These are phyloP conservation scores for Eristalinus sepulchralis DNA, from an alignment of 2,888 invertebrate genomes.

Conservation along the genomic window DNA sequence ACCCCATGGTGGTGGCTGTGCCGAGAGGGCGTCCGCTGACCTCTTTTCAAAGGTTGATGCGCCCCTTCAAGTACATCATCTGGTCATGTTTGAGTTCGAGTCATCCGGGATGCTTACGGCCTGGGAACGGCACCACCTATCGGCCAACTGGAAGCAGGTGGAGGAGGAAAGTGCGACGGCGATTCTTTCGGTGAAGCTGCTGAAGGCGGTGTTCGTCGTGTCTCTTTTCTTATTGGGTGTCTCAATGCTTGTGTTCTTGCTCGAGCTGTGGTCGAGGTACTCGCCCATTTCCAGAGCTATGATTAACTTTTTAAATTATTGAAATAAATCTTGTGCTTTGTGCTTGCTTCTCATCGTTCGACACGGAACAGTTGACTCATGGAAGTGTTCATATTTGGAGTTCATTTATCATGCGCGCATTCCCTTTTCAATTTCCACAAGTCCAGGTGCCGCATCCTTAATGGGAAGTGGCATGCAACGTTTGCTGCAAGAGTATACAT, in stretches of 20 bases:
- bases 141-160: constrained; percentile 19
- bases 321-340: constrained; percentile 1
- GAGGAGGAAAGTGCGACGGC: constrained; percentile 68
- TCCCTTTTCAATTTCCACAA: no score
- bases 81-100: constrained; percentile 75
- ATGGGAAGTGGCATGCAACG: no score
- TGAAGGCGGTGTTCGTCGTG: constrained; percentile 74
- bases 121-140: constrained; percentile 73
- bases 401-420: no score
- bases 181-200: constrained; percentile 72
- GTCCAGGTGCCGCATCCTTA: no score
- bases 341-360: background rate
- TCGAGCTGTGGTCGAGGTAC: constrained; percentile 73
- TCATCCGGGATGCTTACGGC: constrained; percentile 73
- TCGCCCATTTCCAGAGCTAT: constrained; percentile 60
- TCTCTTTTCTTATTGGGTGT: constrained; percentile 71
- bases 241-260: constrained; percentile 73
- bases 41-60: constrained; percentile 75
- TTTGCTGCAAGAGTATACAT: no score
- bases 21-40: constrained; percentile 74
- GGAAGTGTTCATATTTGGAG: no score
- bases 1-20: constrained; percentile 74
- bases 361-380: no score
- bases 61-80: constrained; percentile 75
- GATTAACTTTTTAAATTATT: constrained; percentile 73